Percentiles rank a stretch among this genome's conserved stretches.
These are phyloP conservation scores for Drosophila pseudotakahashii DNA, from an alignment of 2,888 invertebrate genomes.

Conservation along the genomic window DNA sequence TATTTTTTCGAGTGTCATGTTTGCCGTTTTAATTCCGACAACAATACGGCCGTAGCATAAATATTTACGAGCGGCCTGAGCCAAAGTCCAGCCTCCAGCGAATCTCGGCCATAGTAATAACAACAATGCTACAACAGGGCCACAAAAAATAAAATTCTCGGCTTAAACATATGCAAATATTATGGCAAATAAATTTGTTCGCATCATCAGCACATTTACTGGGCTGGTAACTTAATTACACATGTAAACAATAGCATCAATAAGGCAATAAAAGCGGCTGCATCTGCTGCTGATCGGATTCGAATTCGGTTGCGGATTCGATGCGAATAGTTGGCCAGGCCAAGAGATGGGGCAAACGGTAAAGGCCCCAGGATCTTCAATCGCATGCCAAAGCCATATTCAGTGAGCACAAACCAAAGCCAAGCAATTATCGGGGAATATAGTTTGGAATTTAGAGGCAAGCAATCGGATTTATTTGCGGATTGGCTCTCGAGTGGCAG, in stretches of 20 bases:
- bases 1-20: slow-evolving; percentile 50
- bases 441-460: not conserved
- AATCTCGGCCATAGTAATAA: slow-evolving; percentile 55
- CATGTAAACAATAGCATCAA: slow-evolving; percentile 46
- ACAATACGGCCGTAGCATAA: slow-evolving; percentile 33
- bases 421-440: slow-evolving; percentile 7
- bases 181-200: slow-evolving; percentile 66
- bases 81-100: slow-evolving; percentile 15
- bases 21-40: slow-evolving; percentile 40
- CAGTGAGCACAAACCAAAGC: slow-evolving; percentile 7
- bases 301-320: not conserved
- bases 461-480: not conserved
- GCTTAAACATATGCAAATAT: slow-evolving; percentile 65
- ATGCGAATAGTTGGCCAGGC: slow-evolving; percentile 4
- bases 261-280: slow-evolving; percentile 23
- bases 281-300: slow-evolving; percentile 21
- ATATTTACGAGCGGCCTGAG: slow-evolving; percentile 25
- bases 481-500: not conserved
- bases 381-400: not conserved
- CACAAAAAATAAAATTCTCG: slow-evolving; percentile 21
- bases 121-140: slow-evolving; percentile 21
- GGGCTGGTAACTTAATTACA: slow-evolving; percentile 64
- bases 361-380: slow-evolving; percentile 2
- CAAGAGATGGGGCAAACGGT: too few relatives aligned
- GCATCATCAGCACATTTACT: slow-evolving; percentile 62